Evolutionary conservation across 2,888 invertebrate species (phyloP), one percentile per base, ranked within the genome.

Genomic region (Leistus spinibarbis): DNA sequence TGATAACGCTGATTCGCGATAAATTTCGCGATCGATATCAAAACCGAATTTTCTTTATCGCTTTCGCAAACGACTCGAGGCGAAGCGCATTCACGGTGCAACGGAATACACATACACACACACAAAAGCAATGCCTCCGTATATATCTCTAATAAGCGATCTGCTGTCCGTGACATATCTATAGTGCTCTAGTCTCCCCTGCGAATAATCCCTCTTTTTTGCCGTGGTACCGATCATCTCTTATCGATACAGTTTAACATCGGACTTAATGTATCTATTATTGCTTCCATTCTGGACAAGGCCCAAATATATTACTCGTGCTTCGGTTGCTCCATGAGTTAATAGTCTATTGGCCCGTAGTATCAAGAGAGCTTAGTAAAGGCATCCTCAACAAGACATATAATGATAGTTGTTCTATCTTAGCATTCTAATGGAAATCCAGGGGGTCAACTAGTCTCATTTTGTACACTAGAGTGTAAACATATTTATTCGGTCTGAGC

Each of bases 131-230:
- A 5, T 60, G 17, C n/a, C 10, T 65, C 56, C 27, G 65, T 79
- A 78, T 80, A 81, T 80, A 80, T 81, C 80, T 81, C 80, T 81
- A 81, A 81, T 81, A 80, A 80, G 79, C 81, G 80, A 81, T 81
- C 81, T 81, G 81, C 72, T 72, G 72, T 78, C 79, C 80, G 79
- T 80, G 81, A 81, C 81, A 80, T 80, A 16, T 72, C 79, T 78
- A 78, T 78, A 78, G 78, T 76, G 78, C 13, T 27, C 64, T 20
- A 2, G 62, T 24, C 23, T 27, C 24, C 64, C 64, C 22, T 64
- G 23, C 64, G 60, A 64, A 64, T 64, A 64, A 23, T 23, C 23
- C 64, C 64, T 23, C 63, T 17, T 23, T 16, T 7, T 23, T 13
- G 10, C 7, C 13, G 24, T 24, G 16, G 17, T 7, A 16, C 64